phyloP scores from a whole-genome alignment of 2,888 invertebrate species.

The Dicranocentrus wangi region DNA sequence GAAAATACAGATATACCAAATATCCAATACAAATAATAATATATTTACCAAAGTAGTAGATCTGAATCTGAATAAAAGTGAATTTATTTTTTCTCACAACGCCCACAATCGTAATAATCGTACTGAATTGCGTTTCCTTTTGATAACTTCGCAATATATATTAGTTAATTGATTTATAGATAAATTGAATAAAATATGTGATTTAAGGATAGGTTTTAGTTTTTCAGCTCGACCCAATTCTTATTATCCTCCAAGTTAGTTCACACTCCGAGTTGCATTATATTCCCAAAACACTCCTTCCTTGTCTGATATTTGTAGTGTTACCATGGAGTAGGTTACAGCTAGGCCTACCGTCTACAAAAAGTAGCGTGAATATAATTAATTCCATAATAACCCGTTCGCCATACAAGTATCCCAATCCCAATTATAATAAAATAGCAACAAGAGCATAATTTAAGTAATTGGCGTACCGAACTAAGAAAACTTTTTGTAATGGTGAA shows the following conservation, averaged over 20 bases:
- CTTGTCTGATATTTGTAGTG: neutral
- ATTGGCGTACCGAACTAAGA: slow-evolving; percentile 15
- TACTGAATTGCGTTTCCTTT: neutral
- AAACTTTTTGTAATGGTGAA: slow-evolving; percentile 24
- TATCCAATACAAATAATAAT: too few relatives aligned
- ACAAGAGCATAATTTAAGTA: neutral
- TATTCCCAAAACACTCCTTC: neutral
- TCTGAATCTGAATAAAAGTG: too few relatives aligned
- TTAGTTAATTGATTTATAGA: neutral
- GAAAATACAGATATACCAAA: too few relatives aligned
- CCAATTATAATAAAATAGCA: too few relatives aligned
- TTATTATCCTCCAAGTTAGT: neutral
- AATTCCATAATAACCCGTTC: neutral
- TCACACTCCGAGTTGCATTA: neutral
- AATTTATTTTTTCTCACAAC: neutral
- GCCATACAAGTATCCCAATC: neutral
- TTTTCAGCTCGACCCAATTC: neutral
- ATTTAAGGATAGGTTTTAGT: neutral
- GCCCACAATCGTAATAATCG: neutral
- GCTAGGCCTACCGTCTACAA: neutral
- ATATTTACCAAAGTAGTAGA: too few relatives aligned
- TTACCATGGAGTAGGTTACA: neutral
- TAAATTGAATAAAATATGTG: too few relatives aligned
- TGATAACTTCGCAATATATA: neutral
- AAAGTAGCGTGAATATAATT: neutral